Evolutionary conservation across 2,888 invertebrate genomes (phyloP), one percentile per base, ranked within the genome.

Genomic region (Ephialtes manifestator): DNA sequence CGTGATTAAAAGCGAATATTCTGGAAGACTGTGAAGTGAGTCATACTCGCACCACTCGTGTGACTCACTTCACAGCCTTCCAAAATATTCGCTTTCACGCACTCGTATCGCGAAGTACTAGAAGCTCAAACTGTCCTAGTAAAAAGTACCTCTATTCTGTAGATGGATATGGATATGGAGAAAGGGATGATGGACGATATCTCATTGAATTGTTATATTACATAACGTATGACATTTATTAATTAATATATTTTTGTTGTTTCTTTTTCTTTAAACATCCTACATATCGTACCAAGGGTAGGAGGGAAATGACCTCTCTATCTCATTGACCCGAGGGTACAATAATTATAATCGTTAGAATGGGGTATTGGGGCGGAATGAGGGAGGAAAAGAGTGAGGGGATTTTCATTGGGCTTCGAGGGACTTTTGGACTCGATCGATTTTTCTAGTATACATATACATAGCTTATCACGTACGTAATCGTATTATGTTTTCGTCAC

Each of bases 161-260:
- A n/a, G n/a, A n/a, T n/a, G n/a, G 4, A 24, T 28, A 15, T 15
- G 31, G 28, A 48, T 3, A 20, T 18, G 48, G 51, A 7, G 63
- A 13, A 60, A 18, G 48, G 28, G 46, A 46, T 43, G 0, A 78
- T 48, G 8, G 0, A 77, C 71, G 51, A 43, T 39, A 20, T 60
- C 15, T 35, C 20, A 48, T 51, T 51, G 51, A 75, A 76, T 70
- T 39, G 43, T 85, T 85, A 82, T 85, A 83, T 83, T 85, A 86
- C 82, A 86, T 86, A 86, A 86, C 84, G 81, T 86, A 86, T 84
- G 74, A 86, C 85, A 86, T 87, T 87, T 86, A 87, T 86, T 87
- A 77, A 84, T 83, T 74, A 79, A 82, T 86, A 85, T 87, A 51
- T 86, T 79, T 71, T 78, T 39, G 35, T 84, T 80, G 74, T 84